Evolutionary conservation across 92 coral and sea anemone genomes (phyloP), one percentile per base, ranked within the genome.

Genomic region (Montipora capitata): DNA sequence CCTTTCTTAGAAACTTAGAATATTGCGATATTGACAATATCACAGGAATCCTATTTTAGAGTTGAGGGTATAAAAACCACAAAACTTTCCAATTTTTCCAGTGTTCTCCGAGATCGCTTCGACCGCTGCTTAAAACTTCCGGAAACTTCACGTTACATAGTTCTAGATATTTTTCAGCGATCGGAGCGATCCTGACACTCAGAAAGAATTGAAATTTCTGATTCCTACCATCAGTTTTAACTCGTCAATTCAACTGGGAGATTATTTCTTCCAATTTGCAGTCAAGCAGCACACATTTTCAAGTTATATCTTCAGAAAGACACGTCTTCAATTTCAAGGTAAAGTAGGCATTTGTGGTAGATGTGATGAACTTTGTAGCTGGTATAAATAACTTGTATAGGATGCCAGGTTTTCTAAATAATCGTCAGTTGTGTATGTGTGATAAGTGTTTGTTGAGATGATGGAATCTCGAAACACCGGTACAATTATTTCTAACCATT

Each of bases 1-100:
- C 77, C 77, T 43, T 73, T 0, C 35, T 27, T 27, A 27, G 1
- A 27, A 27, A 9, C 77, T 45, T 45, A 20, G 57, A 71, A 71
- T 71, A 71, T 71, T 17, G 56, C 20, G 13, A 71, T 71, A 71
- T 71, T 71, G 17, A 13, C 40, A 73, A 73, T 73, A 73, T 73
- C 56, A 7, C 18, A 16, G 44, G 14, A 67, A 16, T 73, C 51
- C 27, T 11, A 43, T 6, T 4, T 71, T 17, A 16, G 18, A 73
- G 7, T 8, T 17, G 40, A 6, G 51, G 42, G 35, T 48, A 73
- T 73, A 73, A 73, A 73, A 45, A 59, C 17, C 40, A 8, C 35
- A 44, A 45, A 73, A 48, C 44, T 73, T 49, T 7, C 3, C 1
- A 6, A 8, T 7, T 48, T 45, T 73, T 48, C 48, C 72, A 67